phyloP scores from a whole-genome alignment of 2,888 invertebrate genomes.

The Apamea monoglypha region DNA sequence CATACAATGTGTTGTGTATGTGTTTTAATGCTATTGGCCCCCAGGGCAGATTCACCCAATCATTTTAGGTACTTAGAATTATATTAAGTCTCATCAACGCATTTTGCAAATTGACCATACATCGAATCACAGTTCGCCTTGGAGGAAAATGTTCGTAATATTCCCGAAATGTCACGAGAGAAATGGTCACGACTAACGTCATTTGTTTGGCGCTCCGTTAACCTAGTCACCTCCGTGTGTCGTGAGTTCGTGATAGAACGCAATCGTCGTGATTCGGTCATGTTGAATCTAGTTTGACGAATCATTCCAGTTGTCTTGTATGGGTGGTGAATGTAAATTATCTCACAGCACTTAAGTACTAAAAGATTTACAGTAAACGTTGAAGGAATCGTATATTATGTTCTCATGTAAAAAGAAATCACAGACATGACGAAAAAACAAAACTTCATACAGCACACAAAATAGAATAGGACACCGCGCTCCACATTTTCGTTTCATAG shows the following conservation, averaged over 20 bases:
- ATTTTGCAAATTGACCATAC: not conserved
- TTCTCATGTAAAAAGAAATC: no score
- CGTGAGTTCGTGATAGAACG: conserved; percentile 28
- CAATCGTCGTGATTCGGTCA: conserved; percentile 42
- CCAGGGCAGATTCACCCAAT: not conserved
- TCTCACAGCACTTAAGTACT: not conserved
- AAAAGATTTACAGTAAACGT: not conserved
- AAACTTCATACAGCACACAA: not conserved
- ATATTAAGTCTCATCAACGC: not conserved
- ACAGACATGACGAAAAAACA: not conserved
- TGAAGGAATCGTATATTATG: not conserved
- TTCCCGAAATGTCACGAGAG: conserved; percentile 22
- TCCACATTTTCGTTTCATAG: conserved; percentile 23
- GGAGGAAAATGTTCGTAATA: conserved; percentile 13
- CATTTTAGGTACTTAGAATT: not conserved
- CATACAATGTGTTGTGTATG: no score
- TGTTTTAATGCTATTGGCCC: not conserved
- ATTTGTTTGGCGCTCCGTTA: conserved; percentile 37
- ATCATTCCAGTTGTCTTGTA: conserved; percentile 19
- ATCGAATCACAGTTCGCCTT: not conserved
- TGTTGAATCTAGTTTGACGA: conserved; percentile 37
- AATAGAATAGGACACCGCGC: conserved; percentile 11
- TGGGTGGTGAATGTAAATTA: not conserved
- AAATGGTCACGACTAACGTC: conserved; percentile 41
- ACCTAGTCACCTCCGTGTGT: conserved; percentile 37